These are phyloP conservation scores for Melanogrammus aeglefinus DNA, from an alignment of 2,797 vertebrate genomes.

Conservation along the genomic window DNA sequence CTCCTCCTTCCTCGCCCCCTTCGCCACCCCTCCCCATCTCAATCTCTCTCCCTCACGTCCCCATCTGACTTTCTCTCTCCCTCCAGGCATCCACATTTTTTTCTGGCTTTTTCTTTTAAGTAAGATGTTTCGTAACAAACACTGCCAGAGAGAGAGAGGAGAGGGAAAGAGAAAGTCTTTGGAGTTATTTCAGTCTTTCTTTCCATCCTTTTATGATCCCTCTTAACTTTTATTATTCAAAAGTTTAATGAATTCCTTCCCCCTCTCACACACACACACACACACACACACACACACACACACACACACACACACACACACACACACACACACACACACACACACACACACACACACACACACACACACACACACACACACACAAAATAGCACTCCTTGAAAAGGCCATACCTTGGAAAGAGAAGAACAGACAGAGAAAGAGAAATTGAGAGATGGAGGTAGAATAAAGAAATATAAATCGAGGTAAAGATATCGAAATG, in stretches of 20 bases:
- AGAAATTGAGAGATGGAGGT: background rate
- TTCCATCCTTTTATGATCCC: too few relatives aligned
- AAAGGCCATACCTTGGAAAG: background rate
- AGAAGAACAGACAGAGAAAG: background rate
- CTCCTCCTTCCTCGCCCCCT: slow-evolving; percentile 4
- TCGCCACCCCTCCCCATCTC: slow-evolving; percentile 28
- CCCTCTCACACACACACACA: too few relatives aligned
- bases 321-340: background rate
- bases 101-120: slow-evolving; percentile 30
- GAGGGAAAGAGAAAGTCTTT: background rate
- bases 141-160: slow-evolving; percentile 16
- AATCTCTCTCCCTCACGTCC: slow-evolving; percentile 52
- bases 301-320: too few relatives aligned
- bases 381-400: too few relatives aligned
- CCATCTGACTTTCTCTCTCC: slow-evolving; percentile 55
- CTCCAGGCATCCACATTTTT: slow-evolving; percentile 67
- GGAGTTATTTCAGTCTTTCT: too few relatives aligned
- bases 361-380: background rate
- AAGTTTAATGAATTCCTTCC: too few relatives aligned
- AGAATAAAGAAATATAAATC: background rate
- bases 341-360: background rate
- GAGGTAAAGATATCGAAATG: too few relatives aligned
- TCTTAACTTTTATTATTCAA: too few relatives aligned
- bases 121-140: slow-evolving; percentile 43
- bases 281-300: too few relatives aligned